A percentile compares a stretch with the other conserved stretches of the same genome.
Evolutionary conservation across 2,888 invertebrate species (phyloP).

Genomic region (Agrotis exclamationis): DNA sequence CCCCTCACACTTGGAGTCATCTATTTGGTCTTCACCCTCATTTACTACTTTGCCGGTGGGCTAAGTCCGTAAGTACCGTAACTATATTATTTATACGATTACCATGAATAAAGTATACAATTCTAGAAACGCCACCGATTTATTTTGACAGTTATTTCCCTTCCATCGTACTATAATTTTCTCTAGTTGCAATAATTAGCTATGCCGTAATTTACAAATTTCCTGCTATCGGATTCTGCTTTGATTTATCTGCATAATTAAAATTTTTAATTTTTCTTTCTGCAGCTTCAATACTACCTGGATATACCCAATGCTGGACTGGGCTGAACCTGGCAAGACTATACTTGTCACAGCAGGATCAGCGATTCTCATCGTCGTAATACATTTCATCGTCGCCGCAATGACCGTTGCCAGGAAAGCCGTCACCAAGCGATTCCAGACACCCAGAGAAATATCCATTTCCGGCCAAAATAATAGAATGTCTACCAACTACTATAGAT

Average conservation of each 20-base stretch:
- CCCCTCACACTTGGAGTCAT: constrained; percentile 91
- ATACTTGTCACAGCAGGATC: constrained; percentile 91
- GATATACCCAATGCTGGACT: constrained; percentile 95
- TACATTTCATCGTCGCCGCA: constrained; percentile 91
- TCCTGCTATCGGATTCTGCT: background rate
- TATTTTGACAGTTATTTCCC: no score
- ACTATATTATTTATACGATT: background rate
- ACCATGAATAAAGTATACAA: background rate
- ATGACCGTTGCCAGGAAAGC: constrained; percentile 87
- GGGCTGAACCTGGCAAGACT: constrained; percentile 92
- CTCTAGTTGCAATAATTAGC: background rate
- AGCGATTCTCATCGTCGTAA: constrained; percentile 90
- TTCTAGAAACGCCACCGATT: background rate
- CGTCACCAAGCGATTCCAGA: constrained; percentile 69
- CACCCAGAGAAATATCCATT: constrained; percentile 70
- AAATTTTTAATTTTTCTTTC: constrained; percentile 39
- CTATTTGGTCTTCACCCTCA: constrained; percentile 93
- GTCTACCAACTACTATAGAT: constrained; percentile 32
- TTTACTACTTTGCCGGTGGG: constrained; percentile 94
- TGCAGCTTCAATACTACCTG: constrained; percentile 91
- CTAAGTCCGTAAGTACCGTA: constrained; percentile 90
- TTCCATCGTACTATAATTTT: background rate
- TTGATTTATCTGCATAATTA: background rate
- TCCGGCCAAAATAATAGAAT: constrained; percentile 59
- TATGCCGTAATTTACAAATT: background rate